phyloP scores from a whole-genome alignment of 2,113 vertebrate species.

The Promerops cafer region DNA sequence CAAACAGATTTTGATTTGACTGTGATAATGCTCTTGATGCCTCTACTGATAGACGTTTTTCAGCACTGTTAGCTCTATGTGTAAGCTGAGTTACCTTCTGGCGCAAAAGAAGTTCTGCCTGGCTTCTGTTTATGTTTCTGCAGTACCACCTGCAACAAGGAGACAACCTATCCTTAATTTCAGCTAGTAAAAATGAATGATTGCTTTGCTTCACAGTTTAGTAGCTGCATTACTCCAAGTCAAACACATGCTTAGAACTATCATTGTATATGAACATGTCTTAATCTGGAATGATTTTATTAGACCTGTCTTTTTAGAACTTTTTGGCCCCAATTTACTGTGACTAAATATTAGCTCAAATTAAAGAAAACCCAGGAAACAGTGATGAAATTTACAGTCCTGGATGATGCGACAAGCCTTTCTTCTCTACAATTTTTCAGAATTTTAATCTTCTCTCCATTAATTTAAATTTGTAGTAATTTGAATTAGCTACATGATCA shows the following conservation, averaged over 20 bases:
- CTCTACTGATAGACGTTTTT: background rate
- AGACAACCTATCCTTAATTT: background rate
- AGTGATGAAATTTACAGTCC: background rate
- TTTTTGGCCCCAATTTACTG: background rate
- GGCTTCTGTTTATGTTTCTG: constrained; percentile 82
- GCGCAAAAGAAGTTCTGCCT: constrained; percentile 81
- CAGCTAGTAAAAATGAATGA: background rate
- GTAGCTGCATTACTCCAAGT: background rate
- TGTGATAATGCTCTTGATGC: background rate
- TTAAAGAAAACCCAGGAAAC: background rate
- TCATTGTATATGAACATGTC: background rate
- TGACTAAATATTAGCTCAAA: background rate
- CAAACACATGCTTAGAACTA: background rate
- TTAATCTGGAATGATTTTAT: background rate
- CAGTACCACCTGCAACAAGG: constrained; percentile 82
- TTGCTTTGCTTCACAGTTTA: background rate
- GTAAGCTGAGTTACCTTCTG: constrained; percentile 75
- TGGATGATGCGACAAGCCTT: fast-evolving
- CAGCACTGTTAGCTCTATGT: background rate
- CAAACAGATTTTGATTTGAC: background rate
- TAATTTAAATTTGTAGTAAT: background rate
- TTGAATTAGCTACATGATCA: background rate
- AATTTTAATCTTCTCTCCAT: background rate
- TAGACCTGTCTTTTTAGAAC: background rate
- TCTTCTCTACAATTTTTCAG: background rate